phyloP scores from a whole-genome alignment of 2,888 invertebrate species.

The Plebejus anna region DNA sequence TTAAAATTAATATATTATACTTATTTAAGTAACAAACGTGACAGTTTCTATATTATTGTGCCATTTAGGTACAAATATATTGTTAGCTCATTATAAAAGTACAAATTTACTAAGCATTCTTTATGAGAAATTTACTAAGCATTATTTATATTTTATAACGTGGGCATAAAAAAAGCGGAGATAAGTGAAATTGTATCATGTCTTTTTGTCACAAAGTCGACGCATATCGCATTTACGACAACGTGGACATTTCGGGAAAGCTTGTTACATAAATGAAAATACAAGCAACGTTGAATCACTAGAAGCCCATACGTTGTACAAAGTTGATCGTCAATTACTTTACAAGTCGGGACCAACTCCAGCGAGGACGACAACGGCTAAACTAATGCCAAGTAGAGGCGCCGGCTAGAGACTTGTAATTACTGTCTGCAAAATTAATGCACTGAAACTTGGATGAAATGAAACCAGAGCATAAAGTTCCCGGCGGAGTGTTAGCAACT shows the following conservation, averaged over 20 bases:
- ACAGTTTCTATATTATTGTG: not conserved
- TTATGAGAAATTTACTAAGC: not conserved
- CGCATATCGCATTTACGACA: not conserved
- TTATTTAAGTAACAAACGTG: not conserved
- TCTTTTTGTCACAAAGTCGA: not conserved
- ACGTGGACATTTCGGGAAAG: not conserved
- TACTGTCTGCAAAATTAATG: constrained; percentile 78
- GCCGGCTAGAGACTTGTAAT: constrained; percentile 74
- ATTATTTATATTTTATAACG: not conserved
- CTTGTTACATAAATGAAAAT: constrained; percentile 49
- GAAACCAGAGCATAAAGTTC: constrained; percentile 71
- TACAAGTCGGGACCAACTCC: constrained; percentile 54
- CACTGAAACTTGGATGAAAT: constrained; percentile 74
- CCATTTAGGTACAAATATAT: not conserved
- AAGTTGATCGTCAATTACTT: constrained; percentile 64
- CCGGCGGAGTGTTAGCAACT: constrained; percentile 49
- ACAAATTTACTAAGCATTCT: not conserved
- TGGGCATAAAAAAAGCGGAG: not conserved
- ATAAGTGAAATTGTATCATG: not conserved
- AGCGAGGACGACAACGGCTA: constrained; percentile 63
- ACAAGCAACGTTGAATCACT: constrained; percentile 31
- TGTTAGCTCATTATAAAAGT: not conserved
- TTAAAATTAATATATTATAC: not conserved
- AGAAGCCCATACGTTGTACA: constrained; percentile 60
- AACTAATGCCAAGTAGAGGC: constrained; percentile 70